Percentiles rank a stretch among this genome's conserved stretches.
These are phyloP conservation scores for Tichodroma muraria DNA, from an alignment of 2,113 vertebrate genomes.

Conservation along the genomic window DNA sequence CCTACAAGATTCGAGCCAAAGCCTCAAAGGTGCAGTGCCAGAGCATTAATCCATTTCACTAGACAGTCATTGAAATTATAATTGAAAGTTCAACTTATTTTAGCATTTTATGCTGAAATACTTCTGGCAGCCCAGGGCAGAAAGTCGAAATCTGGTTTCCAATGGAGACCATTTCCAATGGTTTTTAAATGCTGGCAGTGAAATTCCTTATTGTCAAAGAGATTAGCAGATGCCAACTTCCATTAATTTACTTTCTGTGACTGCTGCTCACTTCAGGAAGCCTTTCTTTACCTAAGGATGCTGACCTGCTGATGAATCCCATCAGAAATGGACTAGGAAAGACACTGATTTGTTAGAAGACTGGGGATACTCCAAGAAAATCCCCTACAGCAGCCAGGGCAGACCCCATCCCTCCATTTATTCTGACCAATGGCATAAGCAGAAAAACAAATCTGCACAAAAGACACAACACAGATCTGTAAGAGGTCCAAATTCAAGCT, in stretches of 20 bases:
- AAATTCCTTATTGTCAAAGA: slow-evolving; percentile 67
- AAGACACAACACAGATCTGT: not conserved
- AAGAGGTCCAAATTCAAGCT: slow-evolving; percentile 10
- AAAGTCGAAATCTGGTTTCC: slow-evolving; percentile 74
- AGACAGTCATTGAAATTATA: slow-evolving; percentile 75
- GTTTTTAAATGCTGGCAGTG: slow-evolving; percentile 66
- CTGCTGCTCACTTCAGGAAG: slow-evolving; percentile 57
- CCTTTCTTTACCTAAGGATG: slow-evolving; percentile 64
- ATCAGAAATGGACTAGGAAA: slow-evolving; percentile 44
- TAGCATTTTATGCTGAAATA: slow-evolving; percentile 72
- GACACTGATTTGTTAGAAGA: slow-evolving; percentile 52
- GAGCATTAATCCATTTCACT: slow-evolving; percentile 72
- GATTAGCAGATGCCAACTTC: slow-evolving; percentile 48
- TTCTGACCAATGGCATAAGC: slow-evolving; percentile 4
- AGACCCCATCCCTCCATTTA: slow-evolving; percentile 38
- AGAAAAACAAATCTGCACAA: slow-evolving; percentile 27
- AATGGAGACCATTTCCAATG: slow-evolving; percentile 63
- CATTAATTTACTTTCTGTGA: slow-evolving; percentile 64
- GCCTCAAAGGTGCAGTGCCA: slow-evolving; percentile 69
- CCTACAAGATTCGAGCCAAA: slow-evolving; percentile 63
- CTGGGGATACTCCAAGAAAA: not conserved
- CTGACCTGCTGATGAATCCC: slow-evolving; percentile 48
- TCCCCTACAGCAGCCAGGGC: not conserved
- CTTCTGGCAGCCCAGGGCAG: slow-evolving; percentile 73
- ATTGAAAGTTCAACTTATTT: slow-evolving; percentile 79